Percentiles rank a stretch among this genome's conserved stretches.
Conservation (phyloP, 2,113 vertebrate genomes). For the Vicugna pacos region DNA sequence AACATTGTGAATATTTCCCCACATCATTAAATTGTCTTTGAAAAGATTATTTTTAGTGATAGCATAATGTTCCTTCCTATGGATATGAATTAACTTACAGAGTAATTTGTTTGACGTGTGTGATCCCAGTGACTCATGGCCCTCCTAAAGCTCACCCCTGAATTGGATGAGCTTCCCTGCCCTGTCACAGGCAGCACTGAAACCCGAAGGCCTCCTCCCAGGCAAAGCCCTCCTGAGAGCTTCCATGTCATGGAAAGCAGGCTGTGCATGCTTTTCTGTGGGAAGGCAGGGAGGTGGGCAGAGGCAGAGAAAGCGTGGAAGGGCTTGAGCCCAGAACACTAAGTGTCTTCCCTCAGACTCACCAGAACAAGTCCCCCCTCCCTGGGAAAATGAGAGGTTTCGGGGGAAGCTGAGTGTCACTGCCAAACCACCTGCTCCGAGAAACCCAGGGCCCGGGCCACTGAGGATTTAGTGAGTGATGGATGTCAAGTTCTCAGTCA, state of each 20-base stretch:
- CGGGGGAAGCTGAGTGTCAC: not conserved
- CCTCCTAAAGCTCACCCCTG: not conserved
- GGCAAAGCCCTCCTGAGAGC: not conserved
- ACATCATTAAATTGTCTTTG: not conserved
- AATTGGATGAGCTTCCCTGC: not conserved
- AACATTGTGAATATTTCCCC: not conserved
- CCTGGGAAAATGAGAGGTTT: not conserved
- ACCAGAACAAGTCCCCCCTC: not conserved
- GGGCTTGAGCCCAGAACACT: not conserved
- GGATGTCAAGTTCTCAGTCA: not conserved
- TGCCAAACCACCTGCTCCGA: not conserved
- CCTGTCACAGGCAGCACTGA: not conserved
- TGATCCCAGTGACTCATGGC: rapidly evolving
- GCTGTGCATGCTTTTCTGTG: not conserved
- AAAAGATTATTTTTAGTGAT: not conserved
- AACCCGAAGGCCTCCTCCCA: not conserved
- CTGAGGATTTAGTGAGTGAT: not conserved
- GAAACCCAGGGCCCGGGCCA: not conserved
- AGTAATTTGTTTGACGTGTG: not conserved
- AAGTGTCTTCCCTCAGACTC: not conserved
- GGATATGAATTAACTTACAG: not conserved
- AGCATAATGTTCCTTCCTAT: not conserved
- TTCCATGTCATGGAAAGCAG: not conserved
- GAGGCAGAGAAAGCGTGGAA: not conserved
- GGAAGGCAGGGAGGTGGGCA: not conserved